Conservation (phyloP, 2,888 invertebrate species). For the Chymomyza procnemis region DNA sequence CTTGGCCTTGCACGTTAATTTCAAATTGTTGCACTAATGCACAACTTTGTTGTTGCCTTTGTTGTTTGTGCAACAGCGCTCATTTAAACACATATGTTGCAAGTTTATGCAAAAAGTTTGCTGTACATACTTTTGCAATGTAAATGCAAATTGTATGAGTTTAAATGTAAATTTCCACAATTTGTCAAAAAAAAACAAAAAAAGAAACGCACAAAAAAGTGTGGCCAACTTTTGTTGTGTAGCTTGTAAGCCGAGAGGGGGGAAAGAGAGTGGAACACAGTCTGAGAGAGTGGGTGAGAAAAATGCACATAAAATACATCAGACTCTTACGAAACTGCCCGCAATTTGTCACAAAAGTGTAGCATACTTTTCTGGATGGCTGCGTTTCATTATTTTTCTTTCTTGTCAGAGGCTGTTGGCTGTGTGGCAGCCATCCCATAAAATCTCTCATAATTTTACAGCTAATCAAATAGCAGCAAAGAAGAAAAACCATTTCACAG, state of each 20-base stretch:
- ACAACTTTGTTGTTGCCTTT: conserved; percentile 47
- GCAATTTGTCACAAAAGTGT: background rate
- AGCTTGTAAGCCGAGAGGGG: background rate
- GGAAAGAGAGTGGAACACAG: too few relatives aligned
- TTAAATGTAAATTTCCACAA: background rate
- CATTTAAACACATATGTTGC: conserved; percentile 39
- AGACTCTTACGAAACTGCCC: background rate
- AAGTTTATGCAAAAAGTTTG: conserved; percentile 20
- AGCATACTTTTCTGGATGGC: background rate
- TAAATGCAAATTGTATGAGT: conserved; percentile 1
- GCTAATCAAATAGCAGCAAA: conserved; percentile 2
- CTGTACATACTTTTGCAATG: conserved; percentile 11
- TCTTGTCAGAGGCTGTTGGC: background rate
- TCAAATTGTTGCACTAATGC: background rate
- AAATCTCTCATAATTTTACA: background rate
- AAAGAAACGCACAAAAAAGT: background rate
- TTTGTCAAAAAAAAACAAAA: background rate
- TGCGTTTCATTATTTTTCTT: background rate
- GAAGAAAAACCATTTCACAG: background rate
- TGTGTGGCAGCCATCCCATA: background rate
- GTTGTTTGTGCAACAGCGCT: conserved; percentile 9
- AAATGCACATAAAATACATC: background rate
- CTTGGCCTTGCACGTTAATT: background rate
- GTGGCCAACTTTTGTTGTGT: background rate
- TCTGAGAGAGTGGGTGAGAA: background rate